Evolutionary conservation across 1,140 invertebrate species (phyloP).

Genomic region (Anastrepha obliqua): DNA sequence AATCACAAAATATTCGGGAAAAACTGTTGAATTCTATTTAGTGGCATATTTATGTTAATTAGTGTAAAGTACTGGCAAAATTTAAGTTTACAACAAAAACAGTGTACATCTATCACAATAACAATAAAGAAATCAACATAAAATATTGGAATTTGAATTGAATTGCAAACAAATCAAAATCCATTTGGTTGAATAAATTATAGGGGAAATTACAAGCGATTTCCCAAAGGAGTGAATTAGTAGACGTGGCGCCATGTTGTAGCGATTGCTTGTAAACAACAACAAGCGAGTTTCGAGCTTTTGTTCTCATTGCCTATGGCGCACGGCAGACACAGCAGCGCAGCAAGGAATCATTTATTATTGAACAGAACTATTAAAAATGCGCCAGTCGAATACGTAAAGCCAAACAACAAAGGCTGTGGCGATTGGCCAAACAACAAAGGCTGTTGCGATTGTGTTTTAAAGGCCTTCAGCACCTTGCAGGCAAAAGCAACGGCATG

Average conservation of each 20-base stretch:
- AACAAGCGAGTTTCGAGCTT: too few relatives aligned
- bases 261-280: not conserved
- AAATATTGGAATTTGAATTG: not conserved
- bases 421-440: not conserved
- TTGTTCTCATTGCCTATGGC: too few relatives aligned
- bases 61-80: not conserved
- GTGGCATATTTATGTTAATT: constrained; percentile 7
- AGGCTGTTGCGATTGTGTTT: not conserved
- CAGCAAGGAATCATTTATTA: constrained; percentile 5
- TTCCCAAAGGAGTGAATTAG: not conserved
- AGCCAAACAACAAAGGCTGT: not conserved
- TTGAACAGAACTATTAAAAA: constrained; percentile 29
- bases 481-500: too few relatives aligned
- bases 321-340: not conserved
- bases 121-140: not conserved
- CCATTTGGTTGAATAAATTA: constrained; percentile 25
- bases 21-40: too few relatives aligned
- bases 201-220: not conserved
- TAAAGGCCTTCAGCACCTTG: too few relatives aligned
- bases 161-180: constrained; percentile 8
- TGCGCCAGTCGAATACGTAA: not conserved
- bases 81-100: constrained; percentile 1
- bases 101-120: not conserved
- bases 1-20: too few relatives aligned
- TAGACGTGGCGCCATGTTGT: not conserved